Percentiles rank a stretch among this genome's conserved stretches.
These are phyloP conservation scores for Sebastes hubbsi DNA, from an alignment of 2,797 vertebrate genomes.

Conservation along the genomic window DNA sequence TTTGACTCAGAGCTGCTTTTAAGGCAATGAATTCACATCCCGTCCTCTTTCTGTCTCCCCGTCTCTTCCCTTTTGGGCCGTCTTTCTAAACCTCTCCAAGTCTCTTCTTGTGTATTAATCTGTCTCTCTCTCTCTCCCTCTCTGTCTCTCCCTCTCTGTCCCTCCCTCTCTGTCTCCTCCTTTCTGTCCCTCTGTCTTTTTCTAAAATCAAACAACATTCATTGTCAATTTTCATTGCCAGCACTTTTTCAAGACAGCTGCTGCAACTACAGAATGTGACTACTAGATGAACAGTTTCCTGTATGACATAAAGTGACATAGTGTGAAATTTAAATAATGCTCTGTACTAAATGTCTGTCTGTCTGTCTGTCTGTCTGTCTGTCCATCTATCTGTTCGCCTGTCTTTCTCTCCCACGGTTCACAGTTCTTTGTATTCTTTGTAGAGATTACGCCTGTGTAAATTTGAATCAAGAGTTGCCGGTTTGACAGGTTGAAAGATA, in stretches of 20 bases:
- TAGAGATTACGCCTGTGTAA: not conserved
- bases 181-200: not conserved
- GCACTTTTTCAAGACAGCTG: not conserved
- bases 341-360: not conserved
- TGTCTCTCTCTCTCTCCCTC: not conserved
- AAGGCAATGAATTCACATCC: slow-evolving; percentile 73
- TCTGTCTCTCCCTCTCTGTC: not conserved
- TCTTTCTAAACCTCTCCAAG: slow-evolving; percentile 36
- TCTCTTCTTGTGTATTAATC: slow-evolving; percentile 16
- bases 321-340: not conserved
- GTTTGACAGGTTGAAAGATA: slow-evolving; percentile 30
- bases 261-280: not conserved
- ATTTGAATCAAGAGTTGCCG: slow-evolving; percentile 10
- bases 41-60: slow-evolving; percentile 33
- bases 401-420: not conserved
- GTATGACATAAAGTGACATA: not conserved
- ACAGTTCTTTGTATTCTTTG: not conserved
- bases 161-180: not conserved
- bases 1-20: slow-evolving; percentile 74
- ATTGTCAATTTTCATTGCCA: slow-evolving; percentile 2
- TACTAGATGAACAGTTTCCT: slow-evolving; percentile 2
- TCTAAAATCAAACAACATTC: slow-evolving; percentile 5
- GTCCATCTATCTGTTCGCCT: too few species aligned
- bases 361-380: not conserved
- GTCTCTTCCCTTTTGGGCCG: slow-evolving; percentile 46